Conservation (phyloP, 2,888 invertebrate genomes). For the Chrysotoxum bicinctum region DNA sequence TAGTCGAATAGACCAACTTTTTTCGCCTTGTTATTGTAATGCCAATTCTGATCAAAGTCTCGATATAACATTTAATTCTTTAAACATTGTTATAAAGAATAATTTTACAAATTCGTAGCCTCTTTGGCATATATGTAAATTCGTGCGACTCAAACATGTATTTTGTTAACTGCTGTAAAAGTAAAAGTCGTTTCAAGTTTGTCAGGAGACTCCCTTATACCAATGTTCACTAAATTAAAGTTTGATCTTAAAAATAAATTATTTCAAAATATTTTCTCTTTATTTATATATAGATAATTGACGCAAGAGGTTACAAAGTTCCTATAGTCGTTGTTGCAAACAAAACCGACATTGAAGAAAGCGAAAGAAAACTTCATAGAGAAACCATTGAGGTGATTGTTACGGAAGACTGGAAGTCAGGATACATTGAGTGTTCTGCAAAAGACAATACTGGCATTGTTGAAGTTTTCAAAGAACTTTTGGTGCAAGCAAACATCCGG, state of each 20-base stretch:
- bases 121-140: no score
- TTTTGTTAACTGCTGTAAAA: no score
- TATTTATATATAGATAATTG: slow-evolving; percentile 73
- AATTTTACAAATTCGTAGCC: no score
- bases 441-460: slow-evolving; percentile 82
- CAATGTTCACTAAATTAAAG: neutral
- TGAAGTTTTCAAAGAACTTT: slow-evolving; percentile 83
- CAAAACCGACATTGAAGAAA: slow-evolving; percentile 84
- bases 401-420: slow-evolving; percentile 83
- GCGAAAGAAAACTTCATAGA: slow-evolving; percentile 78
- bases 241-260: neutral
- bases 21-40: no score
- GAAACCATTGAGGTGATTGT: slow-evolving; percentile 81
- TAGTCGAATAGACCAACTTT: no score
- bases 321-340: slow-evolving; percentile 89
- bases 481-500: slow-evolving; percentile 82
- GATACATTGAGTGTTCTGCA: slow-evolving; percentile 83
- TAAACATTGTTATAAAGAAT: no score
- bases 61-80: no score
- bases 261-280: neutral
- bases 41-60: no score
- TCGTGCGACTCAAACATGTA: no score
- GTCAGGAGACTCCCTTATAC: no score
- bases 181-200: no score
- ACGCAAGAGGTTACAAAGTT: slow-evolving; percentile 81